Evolutionary conservation across 2,113 vertebrate species (phyloP), one percentile per base, ranked within the genome.

Genomic region (Coptodon rendalli): DNA sequence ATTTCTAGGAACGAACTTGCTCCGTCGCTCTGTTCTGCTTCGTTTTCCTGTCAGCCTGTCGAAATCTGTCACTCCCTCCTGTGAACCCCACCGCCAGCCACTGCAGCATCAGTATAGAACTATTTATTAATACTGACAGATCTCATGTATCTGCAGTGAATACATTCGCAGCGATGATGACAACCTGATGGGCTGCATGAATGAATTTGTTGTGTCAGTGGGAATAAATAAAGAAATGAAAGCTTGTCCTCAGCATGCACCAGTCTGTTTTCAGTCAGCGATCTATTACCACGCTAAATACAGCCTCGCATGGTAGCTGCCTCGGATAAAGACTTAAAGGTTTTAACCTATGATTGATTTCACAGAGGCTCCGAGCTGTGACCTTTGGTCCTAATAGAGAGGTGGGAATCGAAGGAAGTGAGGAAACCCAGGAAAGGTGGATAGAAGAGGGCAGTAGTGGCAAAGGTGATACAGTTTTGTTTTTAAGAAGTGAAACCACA

Each of bases 311-410:
- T 11, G 31, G 53, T 34, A 31, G 81, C 76, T 82, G 71, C 54
- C 50, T 85, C 45, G 5, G 22, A 80, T 24, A 38, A 17, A 38
- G 53, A 52, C 27, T 88, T 22, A 90, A 84, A 83, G 59, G 73
- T 87, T 83, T 76, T 92, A 81, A 89, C 81, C 83, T 78, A 19
- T 53, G 61, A 91, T 81, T 52, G 89, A 90, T 93, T 87, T 89
- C 73, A 80, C 71, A 50, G 81, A 80, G 66, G 36, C 57, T 86
- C 9, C 16, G 68, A 83, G 40, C 89, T 52, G 59, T 59, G 50
- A 93, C 59, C 80, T 82, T 85, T 93, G 87, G 31, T 80, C 83
- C 82, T 17, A 40, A 53, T 76, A 14, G 29, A 38, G 27, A 81
- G 34, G 81, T 83, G 38, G 38, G 43, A 53, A 81, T 13, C 2